phyloP scores from a whole-genome alignment of 2,113 vertebrate genomes.

The Burhinus oedicnemus region DNA sequence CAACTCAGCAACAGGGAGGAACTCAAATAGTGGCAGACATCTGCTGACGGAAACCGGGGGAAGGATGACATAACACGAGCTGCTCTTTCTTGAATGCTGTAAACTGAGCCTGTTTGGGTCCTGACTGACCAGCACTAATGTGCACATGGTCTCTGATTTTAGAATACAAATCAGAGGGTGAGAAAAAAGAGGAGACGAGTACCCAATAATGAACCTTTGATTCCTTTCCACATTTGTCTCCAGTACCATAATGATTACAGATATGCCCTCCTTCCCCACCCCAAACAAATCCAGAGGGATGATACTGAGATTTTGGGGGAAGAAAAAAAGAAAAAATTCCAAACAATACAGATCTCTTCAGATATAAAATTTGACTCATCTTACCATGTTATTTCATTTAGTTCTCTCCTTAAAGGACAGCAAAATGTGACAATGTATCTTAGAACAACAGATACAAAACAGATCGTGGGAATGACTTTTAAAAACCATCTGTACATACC shows the following conservation, averaged over 20 bases:
- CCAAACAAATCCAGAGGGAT: neutral
- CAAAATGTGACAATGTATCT: neutral
- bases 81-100: neutral
- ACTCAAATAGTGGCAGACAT: neutral
- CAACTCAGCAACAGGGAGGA: neutral
- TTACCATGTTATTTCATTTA: neutral
- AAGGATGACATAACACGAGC: neutral
- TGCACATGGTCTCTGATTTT: neutral
- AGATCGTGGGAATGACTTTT: neutral
- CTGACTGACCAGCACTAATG: neutral
- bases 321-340: neutral
- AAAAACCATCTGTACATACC: neutral
- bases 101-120: neutral
- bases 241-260: neutral
- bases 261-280: neutral
- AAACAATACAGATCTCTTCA: neutral
- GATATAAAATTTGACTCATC: neutral
- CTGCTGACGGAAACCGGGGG: accelerated
- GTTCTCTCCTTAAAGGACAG: neutral
- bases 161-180: neutral
- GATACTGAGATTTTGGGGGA: neutral
- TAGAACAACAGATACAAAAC: neutral
- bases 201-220: neutral
- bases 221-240: neutral
- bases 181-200: neutral